These are phyloP conservation scores for Smithornis capensis DNA, from an alignment of 2,113 vertebrate genomes.

Conservation along the genomic window DNA sequence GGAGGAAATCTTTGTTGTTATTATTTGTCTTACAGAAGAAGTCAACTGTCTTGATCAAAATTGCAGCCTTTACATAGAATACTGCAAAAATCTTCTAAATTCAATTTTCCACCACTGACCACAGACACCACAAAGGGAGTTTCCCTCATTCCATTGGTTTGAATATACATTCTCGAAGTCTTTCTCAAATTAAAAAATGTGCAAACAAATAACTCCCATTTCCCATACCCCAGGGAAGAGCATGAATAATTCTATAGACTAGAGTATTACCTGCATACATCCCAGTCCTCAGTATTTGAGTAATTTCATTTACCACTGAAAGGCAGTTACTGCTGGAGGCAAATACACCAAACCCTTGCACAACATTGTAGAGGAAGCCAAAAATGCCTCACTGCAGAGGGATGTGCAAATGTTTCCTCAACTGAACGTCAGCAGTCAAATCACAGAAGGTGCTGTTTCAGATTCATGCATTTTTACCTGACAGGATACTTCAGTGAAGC, in stretches of 20 bases:
- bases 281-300: background rate
- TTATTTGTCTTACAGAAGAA: background rate
- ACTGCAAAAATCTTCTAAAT: background rate
- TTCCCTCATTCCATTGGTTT: background rate
- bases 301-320: background rate
- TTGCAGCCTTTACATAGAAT: background rate
- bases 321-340: background rate
- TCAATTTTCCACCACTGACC: background rate
- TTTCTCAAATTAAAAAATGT: background rate
- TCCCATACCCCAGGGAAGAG: background rate
- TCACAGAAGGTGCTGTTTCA: background rate
- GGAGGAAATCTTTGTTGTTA: background rate
- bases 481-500: background rate
- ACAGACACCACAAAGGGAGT: conserved; percentile 1
- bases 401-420: background rate
- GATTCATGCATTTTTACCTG: background rate
- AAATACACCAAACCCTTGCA: background rate
- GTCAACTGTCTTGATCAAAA: background rate
- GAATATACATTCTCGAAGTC: background rate
- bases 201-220: conserved; percentile 23
- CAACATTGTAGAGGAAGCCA: background rate
- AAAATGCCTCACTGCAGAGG: background rate
- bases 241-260: conserved; percentile 4
- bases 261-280: background rate
- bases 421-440: background rate